Base-by-base conservation (phyloP, 1,140 invertebrate species). In the Pantala flavescens region DNA sequence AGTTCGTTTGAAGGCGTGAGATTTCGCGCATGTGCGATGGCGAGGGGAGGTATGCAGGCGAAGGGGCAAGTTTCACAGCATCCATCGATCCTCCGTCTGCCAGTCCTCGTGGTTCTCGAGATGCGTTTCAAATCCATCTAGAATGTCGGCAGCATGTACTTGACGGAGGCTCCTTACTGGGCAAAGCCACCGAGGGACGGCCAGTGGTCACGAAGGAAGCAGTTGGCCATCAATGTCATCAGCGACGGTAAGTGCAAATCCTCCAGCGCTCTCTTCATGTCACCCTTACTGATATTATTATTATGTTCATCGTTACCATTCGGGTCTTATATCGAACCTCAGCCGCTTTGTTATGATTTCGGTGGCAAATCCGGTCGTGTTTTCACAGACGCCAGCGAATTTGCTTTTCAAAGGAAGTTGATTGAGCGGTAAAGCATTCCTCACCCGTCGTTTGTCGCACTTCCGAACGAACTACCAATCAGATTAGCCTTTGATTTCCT, bases 151-250 rank as follows among this genome's bases (percentile, higher is more conserved):
- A 49, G 9, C 24, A 77, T 77, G 76, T 76, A 76, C 73, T 72
- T 77, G n/a, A 75, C 77, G 16, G 76, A 76, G 21, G 71, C 73
- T 24, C 74, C 76, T 19, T 77, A 77, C 43, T 77, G 77, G 76
- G 83, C 79, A 36, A 28, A 74, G 24, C 71, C 77, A 36, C 77
- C 77, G 23, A 23, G 75, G 42, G 76, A 77, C 10, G 77, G 77
- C 16, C 76, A 19, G 71, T 77, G 75, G 75, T 72, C 70, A 11
- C 70, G 55, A 14, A 77, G 75, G 71, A 63, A 73, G 43, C 73
- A 72, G 49, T 71, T 76, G 10, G 71, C 76, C 23, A 76, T 79
- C 74, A 78, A 78, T 72, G 78, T 79, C 78, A 79, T 79, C 71
- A 78, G 78, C 43, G 78, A 79, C 71, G 78, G 78, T 79, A 71